Evolutionary conservation across 2,797 vertebrate genomes (phyloP), one percentile per base, ranked within the genome.

Genomic region (Sebastes matsubarae): DNA sequence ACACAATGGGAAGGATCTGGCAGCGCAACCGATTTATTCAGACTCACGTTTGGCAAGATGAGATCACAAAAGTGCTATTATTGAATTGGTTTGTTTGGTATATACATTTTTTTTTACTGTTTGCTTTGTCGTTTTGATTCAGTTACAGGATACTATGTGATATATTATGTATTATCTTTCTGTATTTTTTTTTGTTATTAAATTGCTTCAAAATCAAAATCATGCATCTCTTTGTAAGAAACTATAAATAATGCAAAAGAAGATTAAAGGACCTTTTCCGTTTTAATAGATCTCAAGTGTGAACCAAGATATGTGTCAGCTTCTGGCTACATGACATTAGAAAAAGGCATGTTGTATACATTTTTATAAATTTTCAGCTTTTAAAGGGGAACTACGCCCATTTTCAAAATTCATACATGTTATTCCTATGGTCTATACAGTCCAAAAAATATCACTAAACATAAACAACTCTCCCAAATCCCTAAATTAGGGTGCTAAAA

Each of bases 1-100:
- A 79, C 72, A 87, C 42, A 18, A 78, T 79, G 75, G 54, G 68
- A 74, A 74, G 25, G 38, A 83, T 80, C 68, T 55, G 16, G 14
- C 55, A 69, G 65, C 20, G 12, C 29, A 36, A 22, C 61, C 27
- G 34, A 52, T 86, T 57, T 75, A 75, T 75, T 88, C 57, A 79
- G 52, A 68, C 27, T 34, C 52, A 34, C 77, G 54, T 77, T 83
- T 69, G 68, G 18, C 66, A 63, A 67, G 42, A 84, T 73, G 38
- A 65, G 3, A 18, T 20, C 64, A 66, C 58, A n/a, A 25, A 14
- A 50, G 52, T 82, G 42, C 68, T 60, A 0, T 77, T 78, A 61
- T 67, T 20, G 18, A 64, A 55, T 30, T 16, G 6, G 10, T 32
- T 74, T 75, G 27, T 72, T 18, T 71, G 22, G 46, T 61, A 42